A percentile compares a stretch with the other conserved stretches of the same genome.
Evolutionary conservation across 2,888 invertebrate species (phyloP).

Genomic region (Drosophila birchii): DNA sequence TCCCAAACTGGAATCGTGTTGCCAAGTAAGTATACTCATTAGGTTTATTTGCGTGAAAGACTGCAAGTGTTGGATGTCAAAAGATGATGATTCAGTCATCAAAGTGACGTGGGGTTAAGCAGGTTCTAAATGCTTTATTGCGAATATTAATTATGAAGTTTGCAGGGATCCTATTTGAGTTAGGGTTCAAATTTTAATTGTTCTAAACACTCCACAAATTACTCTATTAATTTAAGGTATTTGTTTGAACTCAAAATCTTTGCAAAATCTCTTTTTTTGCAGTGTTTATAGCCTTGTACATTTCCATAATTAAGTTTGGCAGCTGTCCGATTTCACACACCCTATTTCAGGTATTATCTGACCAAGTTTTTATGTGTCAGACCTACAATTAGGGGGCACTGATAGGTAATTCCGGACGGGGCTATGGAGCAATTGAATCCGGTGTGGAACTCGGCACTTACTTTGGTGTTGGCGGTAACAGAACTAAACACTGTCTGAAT

Average conservation of each 20-base stretch:
- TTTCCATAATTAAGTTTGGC: conserved; percentile 15
- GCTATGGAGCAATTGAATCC: conserved; percentile 37
- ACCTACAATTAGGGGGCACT: conserved; percentile 16
- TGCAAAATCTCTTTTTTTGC: background rate
- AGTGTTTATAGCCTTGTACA: background rate
- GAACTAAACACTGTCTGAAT: conserved; percentile 77
- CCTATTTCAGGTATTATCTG: conserved; percentile 47
- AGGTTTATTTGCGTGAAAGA: conserved; percentile 1
- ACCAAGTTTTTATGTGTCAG: conserved; percentile 34
- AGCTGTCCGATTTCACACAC: conserved; percentile 34
- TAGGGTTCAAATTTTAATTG: background rate
- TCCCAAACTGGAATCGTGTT: conserved; percentile 9
- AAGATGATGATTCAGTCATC: background rate
- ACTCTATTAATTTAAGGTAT: background rate
- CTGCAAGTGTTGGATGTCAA: conserved; percentile 10
- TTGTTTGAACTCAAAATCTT: background rate
- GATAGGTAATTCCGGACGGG: conserved; percentile 26
- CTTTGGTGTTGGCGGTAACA: conserved; percentile 65
- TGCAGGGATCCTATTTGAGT: background rate
- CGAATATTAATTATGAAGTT: background rate
- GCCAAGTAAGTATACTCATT: conserved; percentile 1
- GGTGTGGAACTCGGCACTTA: conserved; percentile 54
- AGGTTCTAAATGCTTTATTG: background rate
- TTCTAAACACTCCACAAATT: background rate
- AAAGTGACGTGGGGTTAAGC: background rate